Base-by-base conservation (phyloP, 1,140 invertebrate species). In the Dendrolimus kikuchii region DNA sequence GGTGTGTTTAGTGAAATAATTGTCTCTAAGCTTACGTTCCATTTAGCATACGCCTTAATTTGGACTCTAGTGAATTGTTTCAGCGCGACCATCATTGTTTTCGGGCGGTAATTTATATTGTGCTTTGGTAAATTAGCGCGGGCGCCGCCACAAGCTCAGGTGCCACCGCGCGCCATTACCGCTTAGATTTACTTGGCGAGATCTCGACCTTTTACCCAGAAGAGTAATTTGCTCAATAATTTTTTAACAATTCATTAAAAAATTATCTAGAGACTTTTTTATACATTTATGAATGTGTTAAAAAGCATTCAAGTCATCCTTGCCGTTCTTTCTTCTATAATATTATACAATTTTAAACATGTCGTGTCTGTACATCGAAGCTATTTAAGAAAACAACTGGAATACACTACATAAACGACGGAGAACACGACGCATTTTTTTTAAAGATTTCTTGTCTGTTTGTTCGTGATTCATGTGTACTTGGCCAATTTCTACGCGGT, bases 121-220 rank as follows among this genome's bases (percentile, higher is more conserved):
- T 76, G 71, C 69, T 77, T 73, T 66, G 66, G 62, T 59, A 75
- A 81, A 81, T 83, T 80, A 83, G 74, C 70, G 67, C 62, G 60
- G 58, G 57, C 68, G 53, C 50, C 56, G 55, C 68, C 67, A 62
- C 65, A 62, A 69, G 71, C 62, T 61, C 77, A 81, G 80, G 76
- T 83, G 79, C 62, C 68, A 66, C 64, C 64, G 57, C 55, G 64
- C 53, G 51, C 68, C 71, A 75, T 83, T 81, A 78, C 68, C 69
- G 60, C 57, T 55, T 67, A 72, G 80, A 82, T 82, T 81, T 76
- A 78, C 68, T 65, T 52, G 40, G 44, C 23, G 43, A 53, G 51
- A 55, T 62, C 62, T 55, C 57, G 45, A 49, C 55, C 53, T 50
- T 50, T 45, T 52, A 54, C 60, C 58, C 42, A 66, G 53, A 64